Evolutionary conservation across 2,888 invertebrate genomes (phyloP), one percentile per base, ranked within the genome.

Genomic region (Acrobasis consociella): DNA sequence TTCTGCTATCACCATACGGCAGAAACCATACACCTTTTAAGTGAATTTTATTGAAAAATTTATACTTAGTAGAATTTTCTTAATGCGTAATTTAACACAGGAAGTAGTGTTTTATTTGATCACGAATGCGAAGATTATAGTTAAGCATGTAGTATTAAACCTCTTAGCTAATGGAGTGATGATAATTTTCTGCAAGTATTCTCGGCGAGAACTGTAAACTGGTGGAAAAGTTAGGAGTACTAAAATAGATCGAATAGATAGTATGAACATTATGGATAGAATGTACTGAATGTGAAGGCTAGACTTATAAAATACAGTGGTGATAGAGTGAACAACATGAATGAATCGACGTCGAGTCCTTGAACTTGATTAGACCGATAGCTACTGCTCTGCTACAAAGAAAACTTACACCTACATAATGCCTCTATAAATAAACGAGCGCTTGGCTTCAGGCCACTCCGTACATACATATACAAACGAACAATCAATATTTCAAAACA

Each of bases 391-490:
- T 60, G 64, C 51, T 13, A 62, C 58, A 38, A 53, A 66, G 66
- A 69, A 72, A 70, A 70, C 67, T 70, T 71, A 73, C 75, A 72
- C 73, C 70, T 74, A 76, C 73, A 70, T 70, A 70, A 68, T 71
- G 68, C 68, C 66, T 71, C 73, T 77, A 83, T 78, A 80, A 81
- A 80, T 80, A 83, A 73, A 66, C 69, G 66, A 64, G 61, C 66
- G 72, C 65, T 81, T 86, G 87, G 87, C 86, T 70, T 69, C 64
- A 62, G 70, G 83, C 86, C 87, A 85, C 63, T 62, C 64, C 62
- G 71, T 67, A 50, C 71, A 74, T 77, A 75, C 51, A n/a, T 72
- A 71, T 31, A 74, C 73, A 77, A 73, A 59, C 51, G 17, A 72
- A 71, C 72, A 71, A 69, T 59, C 42, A 55, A 58, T 37, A 58